A percentile compares a stretch with the other conserved stretches of the same genome.
These are phyloP conservation scores for Momotus momota DNA, from an alignment of 2,797 vertebrate species.

Conservation along the genomic window DNA sequence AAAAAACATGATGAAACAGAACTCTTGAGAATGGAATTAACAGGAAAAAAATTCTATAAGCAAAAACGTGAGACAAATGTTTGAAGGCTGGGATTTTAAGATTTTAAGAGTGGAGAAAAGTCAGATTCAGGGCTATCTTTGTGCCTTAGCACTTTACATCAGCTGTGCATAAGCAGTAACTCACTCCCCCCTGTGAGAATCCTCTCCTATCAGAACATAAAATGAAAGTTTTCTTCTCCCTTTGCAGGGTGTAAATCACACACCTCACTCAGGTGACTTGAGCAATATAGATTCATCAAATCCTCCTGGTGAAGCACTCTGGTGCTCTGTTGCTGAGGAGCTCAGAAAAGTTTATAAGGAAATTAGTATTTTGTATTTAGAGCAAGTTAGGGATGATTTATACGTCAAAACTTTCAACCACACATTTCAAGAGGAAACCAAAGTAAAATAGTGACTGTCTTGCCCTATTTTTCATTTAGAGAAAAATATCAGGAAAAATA, in stretches of 20 bases:
- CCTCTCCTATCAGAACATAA: not conserved
- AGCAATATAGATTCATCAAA: not conserved
- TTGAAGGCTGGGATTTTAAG: not conserved
- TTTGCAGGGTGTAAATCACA: not conserved
- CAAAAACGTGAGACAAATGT: not conserved
- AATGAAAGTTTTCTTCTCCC: not conserved
- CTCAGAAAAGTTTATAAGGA: not conserved
- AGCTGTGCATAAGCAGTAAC: not conserved
- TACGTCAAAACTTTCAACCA: not conserved
- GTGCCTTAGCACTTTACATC: not conserved
- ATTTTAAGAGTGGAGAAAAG: not conserved
- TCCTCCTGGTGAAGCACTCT: not conserved
- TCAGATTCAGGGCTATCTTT: not conserved
- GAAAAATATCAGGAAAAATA: not conserved
- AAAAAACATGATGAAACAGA: not conserved
- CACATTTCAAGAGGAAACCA: not conserved
- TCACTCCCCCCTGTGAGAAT: no score
- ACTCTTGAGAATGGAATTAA: not conserved
- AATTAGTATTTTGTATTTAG: not conserved
- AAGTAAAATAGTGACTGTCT: not conserved
- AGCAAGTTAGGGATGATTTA: not conserved
- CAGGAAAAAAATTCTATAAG: not conserved
- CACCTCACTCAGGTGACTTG: not conserved
- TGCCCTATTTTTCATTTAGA: not conserved
- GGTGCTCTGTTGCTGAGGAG: not conserved